Conservation (phyloP, 2,797 vertebrate genomes). For the Gallinago solitaria region DNA sequence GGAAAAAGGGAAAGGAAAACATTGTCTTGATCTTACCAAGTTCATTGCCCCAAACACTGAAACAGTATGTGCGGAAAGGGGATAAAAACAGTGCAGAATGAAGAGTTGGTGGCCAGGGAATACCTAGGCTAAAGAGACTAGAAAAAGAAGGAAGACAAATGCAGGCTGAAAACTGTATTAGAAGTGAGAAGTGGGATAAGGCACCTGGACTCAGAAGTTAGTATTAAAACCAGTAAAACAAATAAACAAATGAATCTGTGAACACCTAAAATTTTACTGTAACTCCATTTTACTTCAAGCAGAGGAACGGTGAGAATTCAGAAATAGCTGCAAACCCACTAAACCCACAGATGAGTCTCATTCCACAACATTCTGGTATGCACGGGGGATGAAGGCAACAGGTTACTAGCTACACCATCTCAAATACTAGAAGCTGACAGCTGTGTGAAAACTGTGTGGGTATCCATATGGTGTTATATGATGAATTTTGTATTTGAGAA, state of each 20-base stretch:
- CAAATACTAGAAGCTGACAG: conserved; percentile 53
- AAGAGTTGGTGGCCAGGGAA: neutral
- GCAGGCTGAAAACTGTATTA: neutral
- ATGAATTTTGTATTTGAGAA: conserved; percentile 30
- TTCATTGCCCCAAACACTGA: neutral
- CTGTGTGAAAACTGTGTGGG: conserved; percentile 63
- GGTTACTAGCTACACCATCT: conserved; percentile 37
- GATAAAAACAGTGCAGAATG: neutral
- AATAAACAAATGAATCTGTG: neutral
- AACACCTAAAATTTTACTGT: neutral
- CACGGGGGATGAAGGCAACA: conserved; percentile 1
- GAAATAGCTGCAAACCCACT: conserved; percentile 38
- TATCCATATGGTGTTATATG: conserved; percentile 43
- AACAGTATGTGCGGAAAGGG: neutral
- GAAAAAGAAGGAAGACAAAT: neutral
- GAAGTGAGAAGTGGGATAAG: neutral
- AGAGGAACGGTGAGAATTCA: conserved; percentile 1
- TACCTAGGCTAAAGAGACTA: neutral
- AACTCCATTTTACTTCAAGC: neutral
- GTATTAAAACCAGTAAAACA: neutral
- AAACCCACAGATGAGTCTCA: conserved; percentile 12
- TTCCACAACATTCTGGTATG: neutral
- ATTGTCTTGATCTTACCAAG: neutral
- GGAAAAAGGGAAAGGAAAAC: neutral
- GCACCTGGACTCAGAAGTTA: neutral